Conservation (phyloP, 2,888 invertebrate genomes). For the Heliconius hortense region DNA sequence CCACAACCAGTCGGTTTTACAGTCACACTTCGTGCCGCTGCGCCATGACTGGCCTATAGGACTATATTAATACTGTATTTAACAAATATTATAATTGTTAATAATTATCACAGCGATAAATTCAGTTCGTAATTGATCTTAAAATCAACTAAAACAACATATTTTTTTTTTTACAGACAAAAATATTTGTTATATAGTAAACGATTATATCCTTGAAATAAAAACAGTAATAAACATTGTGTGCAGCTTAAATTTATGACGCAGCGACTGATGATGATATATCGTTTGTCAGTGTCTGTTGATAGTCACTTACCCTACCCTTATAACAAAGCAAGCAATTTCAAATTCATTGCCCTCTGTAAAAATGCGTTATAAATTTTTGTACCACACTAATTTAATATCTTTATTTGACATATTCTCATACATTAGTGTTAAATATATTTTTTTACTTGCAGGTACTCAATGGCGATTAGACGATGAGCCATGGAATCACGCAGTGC, state of each 20-base stretch:
- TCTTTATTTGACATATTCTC: not conserved
- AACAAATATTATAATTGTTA: too few species aligned
- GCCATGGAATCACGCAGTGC: constrained; percentile 81
- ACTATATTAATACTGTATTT: too few species aligned
- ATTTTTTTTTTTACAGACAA: not conserved
- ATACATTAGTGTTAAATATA: constrained; percentile 13
- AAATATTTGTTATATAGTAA: not conserved
- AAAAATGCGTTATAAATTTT: constrained; percentile 30
- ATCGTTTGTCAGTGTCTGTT: constrained; percentile 77
- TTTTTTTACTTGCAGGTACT: constrained; percentile 64
- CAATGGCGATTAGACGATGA: constrained; percentile 76
- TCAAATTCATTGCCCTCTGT: constrained; percentile 77
- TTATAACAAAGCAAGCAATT: constrained; percentile 76
- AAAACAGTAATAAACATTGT: constrained; percentile 66
- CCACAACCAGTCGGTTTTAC: too few species aligned
- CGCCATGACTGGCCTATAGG: too few species aligned
- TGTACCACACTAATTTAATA: not conserved
- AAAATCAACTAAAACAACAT: not conserved
- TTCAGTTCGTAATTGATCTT: too few species aligned
- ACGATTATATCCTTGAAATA: constrained; percentile 39
- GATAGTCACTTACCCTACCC: constrained; percentile 80
- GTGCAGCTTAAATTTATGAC: constrained; percentile 72
- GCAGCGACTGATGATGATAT: constrained; percentile 79
- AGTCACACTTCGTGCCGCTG: too few species aligned
- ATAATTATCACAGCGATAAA: too few species aligned